phyloP scores from a whole-genome alignment of 2,888 invertebrate genomes.

The Cinara cedri region DNA sequence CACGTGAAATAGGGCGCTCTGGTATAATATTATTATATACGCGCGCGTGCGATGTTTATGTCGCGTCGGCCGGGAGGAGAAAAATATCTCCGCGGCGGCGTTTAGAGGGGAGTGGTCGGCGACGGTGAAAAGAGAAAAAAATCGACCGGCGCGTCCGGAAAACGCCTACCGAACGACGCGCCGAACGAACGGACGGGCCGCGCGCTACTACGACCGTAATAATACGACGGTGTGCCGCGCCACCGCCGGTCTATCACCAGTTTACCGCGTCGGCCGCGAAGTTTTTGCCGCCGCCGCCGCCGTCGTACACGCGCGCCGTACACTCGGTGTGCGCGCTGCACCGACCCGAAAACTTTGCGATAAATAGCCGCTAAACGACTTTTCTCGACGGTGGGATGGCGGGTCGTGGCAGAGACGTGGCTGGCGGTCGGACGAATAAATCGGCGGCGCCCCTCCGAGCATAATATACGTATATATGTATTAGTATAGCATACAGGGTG shows the following conservation, averaged over 20 bases:
- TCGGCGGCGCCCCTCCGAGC: no score
- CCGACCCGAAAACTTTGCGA: slow-evolving; percentile 10
- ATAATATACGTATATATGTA: not conserved
- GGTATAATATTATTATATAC: no score
- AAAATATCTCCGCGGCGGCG: not conserved
- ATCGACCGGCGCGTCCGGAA: slow-evolving; percentile 52
- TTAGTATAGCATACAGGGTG: no score
- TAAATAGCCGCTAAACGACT: slow-evolving; percentile 24
- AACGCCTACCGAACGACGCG: slow-evolving; percentile 45
- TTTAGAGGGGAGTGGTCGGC: not conserved
- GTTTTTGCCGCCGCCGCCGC: not conserved
- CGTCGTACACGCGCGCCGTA: not conserved
- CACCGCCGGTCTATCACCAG: slow-evolving; percentile 20
- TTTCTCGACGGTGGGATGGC: not conserved
- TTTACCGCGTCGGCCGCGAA: slow-evolving; percentile 21
- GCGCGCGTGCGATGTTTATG: not conserved
- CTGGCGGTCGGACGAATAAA: not conserved
- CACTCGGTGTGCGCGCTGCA: no score
- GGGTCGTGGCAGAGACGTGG: no score
- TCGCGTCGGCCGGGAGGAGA: not conserved
- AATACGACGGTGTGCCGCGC: no score
- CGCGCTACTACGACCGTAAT: not conserved
- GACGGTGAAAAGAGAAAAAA: slow-evolving; percentile 17
- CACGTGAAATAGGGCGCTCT: no score
- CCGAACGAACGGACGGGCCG: slow-evolving; percentile 21